Conservation (phyloP, 2,797 vertebrate species). For the Nyctalus aviator region DNA sequence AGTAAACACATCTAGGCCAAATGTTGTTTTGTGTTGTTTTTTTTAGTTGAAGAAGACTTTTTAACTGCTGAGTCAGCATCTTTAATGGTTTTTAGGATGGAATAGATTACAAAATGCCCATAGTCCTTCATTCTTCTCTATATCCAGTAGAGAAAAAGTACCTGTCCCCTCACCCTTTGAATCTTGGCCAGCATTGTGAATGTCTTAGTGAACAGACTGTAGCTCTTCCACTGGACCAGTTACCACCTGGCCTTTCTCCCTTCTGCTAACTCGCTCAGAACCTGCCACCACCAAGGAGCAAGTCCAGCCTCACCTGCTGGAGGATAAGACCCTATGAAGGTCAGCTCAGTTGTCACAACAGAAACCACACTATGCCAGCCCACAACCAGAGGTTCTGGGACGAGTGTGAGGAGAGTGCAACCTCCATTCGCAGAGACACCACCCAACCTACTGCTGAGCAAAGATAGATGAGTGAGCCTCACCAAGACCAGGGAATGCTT, state of each 20-base stretch:
- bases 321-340: neutral
- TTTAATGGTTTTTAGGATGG: slow-evolving; percentile 40
- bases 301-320: neutral
- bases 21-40: neutral
- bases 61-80: slow-evolving; percentile 46
- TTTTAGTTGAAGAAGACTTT: slow-evolving; percentile 50
- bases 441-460: neutral
- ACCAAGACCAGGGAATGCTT: neutral
- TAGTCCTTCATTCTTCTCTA: neutral
- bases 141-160: neutral
- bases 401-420: neutral
- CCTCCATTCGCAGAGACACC: neutral
- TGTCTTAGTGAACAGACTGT: neutral
- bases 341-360: neutral
- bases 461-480: neutral
- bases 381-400: neutral
- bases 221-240: neutral
- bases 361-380: neutral
- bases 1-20: slow-evolving; percentile 49
- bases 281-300: neutral
- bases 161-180: neutral
- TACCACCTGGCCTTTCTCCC: neutral
- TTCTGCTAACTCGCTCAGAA: neutral
- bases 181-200: neutral
- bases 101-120: neutral